A percentile compares a stretch with the other conserved stretches of the same genome.
phyloP scores from a whole-genome alignment of 1,140 invertebrate species.

The Oedothorax gibbosus region DNA sequence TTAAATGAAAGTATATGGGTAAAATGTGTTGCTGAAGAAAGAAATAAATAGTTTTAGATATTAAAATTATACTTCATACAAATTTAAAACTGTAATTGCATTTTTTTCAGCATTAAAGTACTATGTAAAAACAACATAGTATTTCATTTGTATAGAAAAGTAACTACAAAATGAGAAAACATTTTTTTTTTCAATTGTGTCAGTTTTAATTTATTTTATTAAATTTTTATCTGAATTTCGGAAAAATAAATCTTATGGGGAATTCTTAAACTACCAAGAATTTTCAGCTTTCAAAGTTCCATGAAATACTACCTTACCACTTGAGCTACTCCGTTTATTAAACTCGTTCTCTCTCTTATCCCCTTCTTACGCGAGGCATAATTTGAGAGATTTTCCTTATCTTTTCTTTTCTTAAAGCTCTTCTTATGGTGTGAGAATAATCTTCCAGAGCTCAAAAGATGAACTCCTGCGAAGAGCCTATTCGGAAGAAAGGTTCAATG shows the following conservation, averaged over 20 bases:
- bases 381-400: constrained; percentile 28
- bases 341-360: neutral
- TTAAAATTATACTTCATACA: no score
- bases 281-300: neutral
- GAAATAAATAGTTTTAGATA: no score
- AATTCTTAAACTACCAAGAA: neutral
- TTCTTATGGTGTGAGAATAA: constrained; percentile 47
- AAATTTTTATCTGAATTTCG: neutral
- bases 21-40: no score
- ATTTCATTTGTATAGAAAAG: no score
- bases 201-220: neutral
- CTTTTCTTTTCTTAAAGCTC: constrained; percentile 20
- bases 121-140: no score
- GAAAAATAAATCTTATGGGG: neutral
- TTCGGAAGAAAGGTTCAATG: constrained; percentile 49
- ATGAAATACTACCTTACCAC: neutral
- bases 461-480: constrained; percentile 48
- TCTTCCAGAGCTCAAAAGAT: constrained; percentile 24
- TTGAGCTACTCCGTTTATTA: constrained; percentile 26
- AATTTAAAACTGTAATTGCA: no score
- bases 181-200: neutral
- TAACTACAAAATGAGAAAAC: neutral
- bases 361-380: constrained; percentile 1
- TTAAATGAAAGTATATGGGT: no score
- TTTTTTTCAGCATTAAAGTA: no score